A percentile compares a stretch with the other conserved stretches of the same genome.
Conservation (phyloP, 2,888 invertebrate genomes). For the Therioaphis trifolii region DNA sequence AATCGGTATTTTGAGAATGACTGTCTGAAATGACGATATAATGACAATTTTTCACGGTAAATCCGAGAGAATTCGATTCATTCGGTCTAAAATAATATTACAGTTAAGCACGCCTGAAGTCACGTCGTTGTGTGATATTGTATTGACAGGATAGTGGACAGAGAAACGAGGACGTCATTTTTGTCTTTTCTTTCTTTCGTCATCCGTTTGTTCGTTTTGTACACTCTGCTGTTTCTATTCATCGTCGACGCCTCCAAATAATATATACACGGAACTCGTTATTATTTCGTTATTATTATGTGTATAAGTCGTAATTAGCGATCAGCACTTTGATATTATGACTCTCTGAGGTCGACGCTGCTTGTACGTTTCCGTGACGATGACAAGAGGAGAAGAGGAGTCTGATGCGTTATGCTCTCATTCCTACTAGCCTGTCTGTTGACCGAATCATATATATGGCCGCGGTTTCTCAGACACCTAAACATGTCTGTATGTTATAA, state of each 20-base stretch:
- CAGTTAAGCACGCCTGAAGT: conserved; percentile 21
- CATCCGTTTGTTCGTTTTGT: background rate
- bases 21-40: conserved; percentile 15
- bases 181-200: background rate
- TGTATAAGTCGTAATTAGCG: background rate
- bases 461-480: conserved; percentile 40
- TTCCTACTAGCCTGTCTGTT: conserved; percentile 28
- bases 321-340: background rate
- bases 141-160: background rate
- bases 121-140: background rate
- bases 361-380: no score
- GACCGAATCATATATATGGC: conserved; percentile 28
- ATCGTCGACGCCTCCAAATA: background rate
- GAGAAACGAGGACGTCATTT: conserved; percentile 21
- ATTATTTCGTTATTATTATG: background rate
- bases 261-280: background rate
- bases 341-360: background rate
- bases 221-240: background rate
- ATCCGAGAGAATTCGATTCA: conserved; percentile 36
- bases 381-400: background rate
- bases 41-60: conserved; percentile 53
- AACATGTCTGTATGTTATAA: background rate
- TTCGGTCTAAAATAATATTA: conserved; percentile 16
- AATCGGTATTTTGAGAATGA: conserved; percentile 7
- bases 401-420: conserved; percentile 47